These are phyloP conservation scores for Pseudochromis fuscus DNA, from an alignment of 2,797 vertebrate genomes.

Conservation along the genomic window DNA sequence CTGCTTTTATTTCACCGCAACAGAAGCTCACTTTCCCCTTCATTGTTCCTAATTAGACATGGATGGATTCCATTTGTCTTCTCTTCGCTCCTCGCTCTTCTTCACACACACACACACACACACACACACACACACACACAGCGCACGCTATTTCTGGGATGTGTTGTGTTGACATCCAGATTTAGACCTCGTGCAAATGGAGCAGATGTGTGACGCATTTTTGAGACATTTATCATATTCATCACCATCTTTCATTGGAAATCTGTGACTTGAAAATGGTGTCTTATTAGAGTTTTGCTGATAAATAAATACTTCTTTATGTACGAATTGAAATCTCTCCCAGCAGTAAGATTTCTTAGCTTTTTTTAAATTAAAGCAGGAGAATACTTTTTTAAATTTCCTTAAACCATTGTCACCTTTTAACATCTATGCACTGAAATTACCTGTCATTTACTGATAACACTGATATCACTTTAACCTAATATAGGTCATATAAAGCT, in stretches of 20 bases:
- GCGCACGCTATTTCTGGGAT: constrained; percentile 49
- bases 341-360: no score
- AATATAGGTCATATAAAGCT: no score
- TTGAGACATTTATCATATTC: constrained; percentile 3
- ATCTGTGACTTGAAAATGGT: neutral
- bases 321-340: no score
- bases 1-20: constrained; percentile 36
- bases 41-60: constrained; percentile 69
- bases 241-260: neutral
- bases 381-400: no score
- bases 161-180: constrained; percentile 53
- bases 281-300: constrained; percentile 16
- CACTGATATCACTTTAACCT: no score
- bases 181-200: constrained; percentile 51
- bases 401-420: no score
- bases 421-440: no score
- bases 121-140: constrained; percentile 7
- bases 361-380: no score
- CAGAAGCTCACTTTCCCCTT: constrained; percentile 54
- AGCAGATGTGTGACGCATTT: constrained; percentile 34
- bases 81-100: constrained; percentile 38
- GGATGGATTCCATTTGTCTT: constrained; percentile 66
- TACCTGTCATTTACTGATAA: no score
- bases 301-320: no score
- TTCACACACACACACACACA: constrained; percentile 12